A percentile compares a stretch with the other conserved stretches of the same genome.
These are phyloP conservation scores for Tiliqua scincoides DNA, from an alignment of 2,113 vertebrate species.

Conservation along the genomic window DNA sequence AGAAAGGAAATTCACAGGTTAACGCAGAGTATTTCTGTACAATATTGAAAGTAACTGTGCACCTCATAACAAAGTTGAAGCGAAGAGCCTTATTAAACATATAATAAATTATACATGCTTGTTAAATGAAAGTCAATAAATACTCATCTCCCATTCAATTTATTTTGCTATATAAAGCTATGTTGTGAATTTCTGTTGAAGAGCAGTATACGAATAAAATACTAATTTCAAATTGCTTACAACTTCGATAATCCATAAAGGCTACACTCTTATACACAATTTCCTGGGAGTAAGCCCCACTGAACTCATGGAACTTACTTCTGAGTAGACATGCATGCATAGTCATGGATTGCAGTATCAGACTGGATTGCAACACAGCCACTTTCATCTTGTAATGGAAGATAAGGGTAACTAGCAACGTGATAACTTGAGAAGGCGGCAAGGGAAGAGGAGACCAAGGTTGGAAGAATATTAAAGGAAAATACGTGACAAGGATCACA, in stretches of 20 bases:
- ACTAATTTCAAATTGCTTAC: background rate
- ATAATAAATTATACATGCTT: no score
- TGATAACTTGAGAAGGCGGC: background rate
- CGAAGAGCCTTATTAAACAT: no score
- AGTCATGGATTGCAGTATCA: no score
- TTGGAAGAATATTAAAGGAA: background rate
- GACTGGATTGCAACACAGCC: background rate
- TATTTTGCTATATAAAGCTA: no score
- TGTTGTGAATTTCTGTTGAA: no score
- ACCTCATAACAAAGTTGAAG: background rate
- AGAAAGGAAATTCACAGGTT: no score
- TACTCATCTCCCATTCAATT: no score
- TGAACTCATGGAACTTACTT: no score
- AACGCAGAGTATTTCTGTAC: background rate
- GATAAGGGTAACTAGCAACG: background rate
- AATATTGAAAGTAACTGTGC: background rate
- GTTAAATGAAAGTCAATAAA: no score
- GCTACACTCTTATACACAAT: no score
- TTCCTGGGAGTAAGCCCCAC: no score
- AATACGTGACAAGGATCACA: background rate
- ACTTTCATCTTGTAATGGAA: background rate
- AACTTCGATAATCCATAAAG: background rate
- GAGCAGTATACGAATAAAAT: background rate
- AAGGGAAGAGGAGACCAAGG: background rate
- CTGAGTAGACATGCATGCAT: no score